Conservation (phyloP, 1,140 invertebrate species). For the Varroa destructor region DNA sequence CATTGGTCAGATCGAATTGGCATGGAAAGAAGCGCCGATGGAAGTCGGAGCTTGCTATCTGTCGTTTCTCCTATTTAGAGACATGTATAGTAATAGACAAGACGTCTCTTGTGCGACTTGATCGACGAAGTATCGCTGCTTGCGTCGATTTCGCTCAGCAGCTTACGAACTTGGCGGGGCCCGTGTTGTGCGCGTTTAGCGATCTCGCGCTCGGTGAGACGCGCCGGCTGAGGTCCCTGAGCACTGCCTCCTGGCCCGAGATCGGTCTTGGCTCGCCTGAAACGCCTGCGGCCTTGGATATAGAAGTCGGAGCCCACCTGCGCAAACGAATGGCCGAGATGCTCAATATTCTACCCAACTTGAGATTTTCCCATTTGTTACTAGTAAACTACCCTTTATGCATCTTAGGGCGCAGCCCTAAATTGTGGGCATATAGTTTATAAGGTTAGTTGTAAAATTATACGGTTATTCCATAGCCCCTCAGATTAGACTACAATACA, state of each 20-base stretch:
- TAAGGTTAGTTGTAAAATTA: too few relatives aligned
- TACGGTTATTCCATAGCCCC: too few relatives aligned
- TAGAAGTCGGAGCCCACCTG: background rate
- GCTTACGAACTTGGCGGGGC: background rate
- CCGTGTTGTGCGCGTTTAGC: slow-evolving; percentile 17
- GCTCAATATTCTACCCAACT: too few relatives aligned
- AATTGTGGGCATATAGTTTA: too few relatives aligned
- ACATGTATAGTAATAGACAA: slow-evolving; percentile 15
- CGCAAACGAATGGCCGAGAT: background rate
- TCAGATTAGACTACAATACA: too few relatives aligned
- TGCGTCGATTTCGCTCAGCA: slow-evolving; percentile 19
- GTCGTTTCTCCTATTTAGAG: background rate
- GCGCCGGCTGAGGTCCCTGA: background rate
- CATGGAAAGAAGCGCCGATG: too few relatives aligned
- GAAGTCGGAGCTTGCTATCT: too few relatives aligned
- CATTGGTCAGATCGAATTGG: too few relatives aligned
- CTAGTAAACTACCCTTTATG: too few relatives aligned
- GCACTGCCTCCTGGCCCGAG: slow-evolving; percentile 2
- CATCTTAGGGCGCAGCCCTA: too few relatives aligned
- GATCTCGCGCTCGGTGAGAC: slow-evolving; percentile 13
- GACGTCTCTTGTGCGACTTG: slow-evolving; percentile 21
- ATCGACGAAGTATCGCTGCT: slow-evolving; percentile 19
- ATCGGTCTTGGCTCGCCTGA: slow-evolving; percentile 3
- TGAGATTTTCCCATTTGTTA: too few relatives aligned
- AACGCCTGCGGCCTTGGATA: slow-evolving; percentile 3